Evolutionary conservation across 2,888 invertebrate genomes (phyloP), one percentile per base, ranked within the genome.

Genomic region (Erpobdella octoculata): DNA sequence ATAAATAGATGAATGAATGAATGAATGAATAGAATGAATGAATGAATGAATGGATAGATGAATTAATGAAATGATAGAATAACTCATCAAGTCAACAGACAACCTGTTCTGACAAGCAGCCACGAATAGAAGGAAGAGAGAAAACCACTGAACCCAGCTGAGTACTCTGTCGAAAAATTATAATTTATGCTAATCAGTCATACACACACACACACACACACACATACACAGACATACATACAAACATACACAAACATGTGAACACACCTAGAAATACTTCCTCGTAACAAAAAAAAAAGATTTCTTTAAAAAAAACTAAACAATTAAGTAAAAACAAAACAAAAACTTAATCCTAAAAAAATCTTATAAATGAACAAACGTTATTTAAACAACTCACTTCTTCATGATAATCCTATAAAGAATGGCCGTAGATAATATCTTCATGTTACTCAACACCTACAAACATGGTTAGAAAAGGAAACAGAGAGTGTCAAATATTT

Each of bases 371-470:
- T n/a, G n/a, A n/a, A n/a, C n/a, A n/a, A n/a, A n/a, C n/a, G n/a
- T n/a, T n/a, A n/a, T n/a, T n/a, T n/a, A n/a, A n/a, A n/a, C n/a
- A n/a, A n/a, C n/a, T 33, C 1, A 81, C 82, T 80, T 79, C 76
- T 80, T 81, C 4, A 83, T 81, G 5, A 83, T 79, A 5, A 81
- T 36, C 71, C 81, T 79, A 73, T 83, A 83, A 5, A 83, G 76
- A 18, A 83, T 69, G 59, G 82, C 83, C 53, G 83, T 83, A 5
- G 80, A 79, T 3, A 79, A 78, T 67, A 83, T 83, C 75, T 83
- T 83, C 72, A 83, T 69, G 74, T 83, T 83, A 37, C 80, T 77
- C 33, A 83, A 74, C n/a, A 83, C 79, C 80, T 83, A 59, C n/a
- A 37, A 61, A 64, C 2, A 21, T 46, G 25, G 33, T 46, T 35